phyloP scores from a whole-genome alignment of 35 echinoderm and acorn worm species.

The Heliocidaris erythrogramma region DNA sequence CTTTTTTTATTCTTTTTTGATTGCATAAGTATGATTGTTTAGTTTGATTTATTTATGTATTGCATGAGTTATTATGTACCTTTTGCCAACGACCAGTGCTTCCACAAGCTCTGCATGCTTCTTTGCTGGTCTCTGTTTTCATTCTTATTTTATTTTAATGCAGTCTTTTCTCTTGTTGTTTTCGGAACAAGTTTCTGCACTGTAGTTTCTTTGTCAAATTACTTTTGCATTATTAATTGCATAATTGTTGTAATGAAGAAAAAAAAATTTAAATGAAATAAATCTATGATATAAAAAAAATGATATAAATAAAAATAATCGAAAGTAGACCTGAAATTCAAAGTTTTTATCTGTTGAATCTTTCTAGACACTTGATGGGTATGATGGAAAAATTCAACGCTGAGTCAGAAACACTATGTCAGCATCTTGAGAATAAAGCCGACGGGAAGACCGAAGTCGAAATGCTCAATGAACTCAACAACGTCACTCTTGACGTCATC shows the following conservation, averaged over 20 bases:
- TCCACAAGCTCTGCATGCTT: too few relatives aligned
- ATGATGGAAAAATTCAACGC: conserved; percentile 73
- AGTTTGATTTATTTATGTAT: neutral
- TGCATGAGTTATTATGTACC: neutral
- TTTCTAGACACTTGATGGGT: conserved; percentile 64
- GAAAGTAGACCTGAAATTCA: neutral
- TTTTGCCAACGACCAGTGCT: too few relatives aligned
- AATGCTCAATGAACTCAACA: conserved; percentile 63
- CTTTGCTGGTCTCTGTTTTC: too few relatives aligned
- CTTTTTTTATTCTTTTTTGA: neutral
- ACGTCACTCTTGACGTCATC: conserved; percentile 73
- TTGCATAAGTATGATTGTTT: neutral
- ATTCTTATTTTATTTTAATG: too few relatives aligned
- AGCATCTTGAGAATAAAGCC: conserved; percentile 47
- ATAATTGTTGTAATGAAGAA: neutral
- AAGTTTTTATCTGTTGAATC: neutral
- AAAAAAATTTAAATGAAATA: neutral
- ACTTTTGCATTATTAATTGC: too few relatives aligned
- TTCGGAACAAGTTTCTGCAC: neutral
- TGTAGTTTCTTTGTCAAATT: neutral
- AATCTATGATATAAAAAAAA: neutral
- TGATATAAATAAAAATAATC: neutral
- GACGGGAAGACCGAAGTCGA: conserved; percentile 64
- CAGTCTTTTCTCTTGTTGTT: neutral
- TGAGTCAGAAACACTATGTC: conserved; percentile 39